Percentiles rank a stretch among this genome's conserved stretches.
Conservation (phyloP, 2,888 invertebrate species). For the Drosophila anomalata region DNA sequence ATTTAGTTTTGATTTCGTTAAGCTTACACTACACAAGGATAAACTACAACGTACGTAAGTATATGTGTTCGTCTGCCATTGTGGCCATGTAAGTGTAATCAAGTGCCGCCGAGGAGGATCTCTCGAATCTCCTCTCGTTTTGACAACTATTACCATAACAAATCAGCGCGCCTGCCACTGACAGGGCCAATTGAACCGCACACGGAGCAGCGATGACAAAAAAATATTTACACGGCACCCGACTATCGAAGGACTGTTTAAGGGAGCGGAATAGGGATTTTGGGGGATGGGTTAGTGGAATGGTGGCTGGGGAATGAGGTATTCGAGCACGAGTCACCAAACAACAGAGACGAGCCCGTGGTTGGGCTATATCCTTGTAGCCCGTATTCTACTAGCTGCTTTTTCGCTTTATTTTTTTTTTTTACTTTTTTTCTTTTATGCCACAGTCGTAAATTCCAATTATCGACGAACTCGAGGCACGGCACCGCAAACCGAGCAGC, state of each 20-base stretch:
- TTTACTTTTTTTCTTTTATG: constrained; percentile 64
- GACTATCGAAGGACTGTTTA: constrained; percentile 40
- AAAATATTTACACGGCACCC: constrained; percentile 66
- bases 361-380: constrained; percentile 41
- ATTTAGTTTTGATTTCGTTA: constrained; percentile 45
- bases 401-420: constrained; percentile 62
- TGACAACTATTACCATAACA: constrained; percentile 77
- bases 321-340: constrained; percentile 35
- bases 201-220: constrained; percentile 44
- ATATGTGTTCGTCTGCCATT: constrained; percentile 25
- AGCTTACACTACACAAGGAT: constrained; percentile 23
- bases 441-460: constrained; percentile 79
- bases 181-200: constrained; percentile 74
- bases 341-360: constrained; percentile 34
- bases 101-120: constrained; percentile 74
- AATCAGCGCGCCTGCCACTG: constrained; percentile 72
- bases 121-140: constrained; percentile 67
- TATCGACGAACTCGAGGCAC: constrained; percentile 75
- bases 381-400: constrained; percentile 49
- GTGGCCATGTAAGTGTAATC: constrained; percentile 66
- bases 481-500: constrained; percentile 44
- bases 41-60: constrained; percentile 11
- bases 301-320: constrained; percentile 36
- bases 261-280: neutral
- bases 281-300: constrained; percentile 9